Conservation (phyloP, 1,140 invertebrate species). For the Lordiphosa collinella region DNA sequence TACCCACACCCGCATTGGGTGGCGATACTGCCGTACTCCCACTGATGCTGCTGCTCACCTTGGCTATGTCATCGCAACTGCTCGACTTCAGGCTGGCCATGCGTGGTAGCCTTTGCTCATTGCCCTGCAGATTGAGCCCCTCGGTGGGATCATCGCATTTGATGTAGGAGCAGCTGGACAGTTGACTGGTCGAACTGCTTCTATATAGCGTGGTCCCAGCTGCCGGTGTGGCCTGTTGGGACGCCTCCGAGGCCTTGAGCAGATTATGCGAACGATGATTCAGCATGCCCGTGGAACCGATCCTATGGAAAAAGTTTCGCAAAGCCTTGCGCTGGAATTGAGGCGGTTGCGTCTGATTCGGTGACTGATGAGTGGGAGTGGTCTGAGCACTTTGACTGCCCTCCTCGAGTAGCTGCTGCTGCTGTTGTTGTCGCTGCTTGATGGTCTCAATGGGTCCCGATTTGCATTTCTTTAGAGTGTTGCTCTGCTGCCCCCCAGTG, state of each 20-base stretch:
- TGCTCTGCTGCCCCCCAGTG: conserved; percentile 36
- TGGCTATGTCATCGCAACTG: conserved; percentile 79
- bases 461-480: conserved; percentile 72
- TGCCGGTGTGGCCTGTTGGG: conserved; percentile 59
- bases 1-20: neutral
- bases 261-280: conserved; percentile 82
- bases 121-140: conserved; percentile 84
- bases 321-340: conserved; percentile 80
- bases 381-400: conserved; percentile 64
- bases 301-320: conserved; percentile 87
- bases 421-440: conserved; percentile 61
- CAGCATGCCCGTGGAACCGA: conserved; percentile 88
- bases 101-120: conserved; percentile 32
- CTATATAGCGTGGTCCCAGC: conserved; percentile 83
- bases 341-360: conserved; percentile 44
- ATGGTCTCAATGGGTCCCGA: conserved; percentile 69
- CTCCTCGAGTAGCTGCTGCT: conserved; percentile 33
- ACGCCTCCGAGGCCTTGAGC: conserved; percentile 74
- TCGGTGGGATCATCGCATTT: conserved; percentile 89
- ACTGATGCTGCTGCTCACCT: conserved; percentile 59
- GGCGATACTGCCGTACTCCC: conserved; percentile 35
- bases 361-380: conserved; percentile 37
- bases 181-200: conserved; percentile 87
- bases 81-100: conserved; percentile 65
- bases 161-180: conserved; percentile 85